A percentile compares a stretch with the other conserved stretches of the same genome.
These are phyloP conservation scores for Ctenomys sociabilis DNA, from an alignment of 2,113 vertebrate species.

Conservation along the genomic window DNA sequence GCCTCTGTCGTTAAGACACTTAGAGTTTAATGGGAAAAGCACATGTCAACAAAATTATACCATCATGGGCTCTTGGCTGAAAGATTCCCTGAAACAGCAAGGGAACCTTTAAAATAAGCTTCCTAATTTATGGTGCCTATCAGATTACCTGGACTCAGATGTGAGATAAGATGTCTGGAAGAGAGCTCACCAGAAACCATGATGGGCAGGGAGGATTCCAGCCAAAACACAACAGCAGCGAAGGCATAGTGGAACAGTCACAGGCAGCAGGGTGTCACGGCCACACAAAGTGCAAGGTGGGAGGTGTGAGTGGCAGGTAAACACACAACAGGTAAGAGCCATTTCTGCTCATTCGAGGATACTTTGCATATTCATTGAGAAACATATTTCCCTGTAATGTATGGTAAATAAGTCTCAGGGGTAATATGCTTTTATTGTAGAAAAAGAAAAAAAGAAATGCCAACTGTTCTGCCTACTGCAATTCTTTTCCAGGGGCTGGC, in stretches of 20 bases:
- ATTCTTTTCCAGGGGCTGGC: not conserved
- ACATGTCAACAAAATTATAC: not conserved
- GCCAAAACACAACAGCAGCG: not conserved
- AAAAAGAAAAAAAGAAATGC: not conserved
- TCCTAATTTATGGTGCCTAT: not conserved
- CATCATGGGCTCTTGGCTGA: not conserved
- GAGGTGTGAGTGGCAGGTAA: not conserved
- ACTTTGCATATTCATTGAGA: not conserved
- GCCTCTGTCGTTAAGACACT: not conserved
- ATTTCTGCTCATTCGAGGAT: not conserved
- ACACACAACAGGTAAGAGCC: not conserved
- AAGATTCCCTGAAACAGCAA: not conserved
- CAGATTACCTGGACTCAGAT: not conserved
- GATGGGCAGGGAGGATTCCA: not conserved
- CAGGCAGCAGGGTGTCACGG: not conserved
- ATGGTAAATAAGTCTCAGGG: not conserved
- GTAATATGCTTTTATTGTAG: not conserved
- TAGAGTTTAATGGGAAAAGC: not conserved
- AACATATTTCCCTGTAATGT: not conserved
- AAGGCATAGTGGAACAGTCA: not conserved
- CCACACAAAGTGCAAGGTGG: not conserved
- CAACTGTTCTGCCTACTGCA: not conserved
- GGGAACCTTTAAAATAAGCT: not conserved
- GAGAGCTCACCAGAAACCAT: not conserved
- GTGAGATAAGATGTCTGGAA: not conserved